Evolutionary conservation across 2,797 vertebrate genomes (phyloP).

Genomic region (Otus scops): DNA sequence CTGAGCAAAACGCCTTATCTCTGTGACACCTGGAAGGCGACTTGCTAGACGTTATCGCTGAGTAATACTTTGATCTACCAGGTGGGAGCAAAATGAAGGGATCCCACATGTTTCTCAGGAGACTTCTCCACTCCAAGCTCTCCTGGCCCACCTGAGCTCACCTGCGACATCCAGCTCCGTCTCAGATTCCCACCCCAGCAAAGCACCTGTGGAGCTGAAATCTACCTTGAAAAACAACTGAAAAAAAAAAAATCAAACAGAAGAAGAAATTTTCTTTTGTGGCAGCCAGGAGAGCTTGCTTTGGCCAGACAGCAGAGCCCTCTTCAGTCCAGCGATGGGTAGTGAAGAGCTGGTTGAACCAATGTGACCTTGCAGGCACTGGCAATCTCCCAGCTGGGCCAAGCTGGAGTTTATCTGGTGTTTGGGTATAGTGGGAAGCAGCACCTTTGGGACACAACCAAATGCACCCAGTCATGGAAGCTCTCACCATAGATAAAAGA

Average conservation of each 20-base stretch:
- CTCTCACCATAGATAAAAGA: not conserved
- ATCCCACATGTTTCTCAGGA: not conserved
- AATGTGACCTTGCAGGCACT: not conserved
- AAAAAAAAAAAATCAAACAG: not conserved
- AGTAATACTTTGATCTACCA: slow-evolving; percentile 34
- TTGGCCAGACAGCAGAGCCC: slow-evolving; percentile 57
- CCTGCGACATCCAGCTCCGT: not conserved
- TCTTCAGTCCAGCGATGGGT: slow-evolving; percentile 38
- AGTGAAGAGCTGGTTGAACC: slow-evolving; percentile 32
- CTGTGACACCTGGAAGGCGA: slow-evolving; percentile 27
- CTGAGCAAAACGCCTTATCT: not conserved
- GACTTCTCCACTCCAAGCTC: not conserved
- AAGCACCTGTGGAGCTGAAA: slow-evolving; percentile 18
- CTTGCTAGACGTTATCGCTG: not conserved
- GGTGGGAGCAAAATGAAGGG: not conserved
- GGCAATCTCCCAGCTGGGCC: not conserved
- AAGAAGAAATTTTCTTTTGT: not conserved
- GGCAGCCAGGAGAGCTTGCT: not conserved
- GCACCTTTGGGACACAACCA: not conserved
- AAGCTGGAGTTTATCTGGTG: not conserved
- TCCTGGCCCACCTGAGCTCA: not conserved
- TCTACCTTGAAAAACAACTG: not conserved
- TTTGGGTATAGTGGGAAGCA: not conserved
- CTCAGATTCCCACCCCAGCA: not conserved
- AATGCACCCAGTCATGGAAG: not conserved